phyloP scores from a whole-genome alignment of 2,113 vertebrate species.

The Hippocampus barbouri region DNA sequence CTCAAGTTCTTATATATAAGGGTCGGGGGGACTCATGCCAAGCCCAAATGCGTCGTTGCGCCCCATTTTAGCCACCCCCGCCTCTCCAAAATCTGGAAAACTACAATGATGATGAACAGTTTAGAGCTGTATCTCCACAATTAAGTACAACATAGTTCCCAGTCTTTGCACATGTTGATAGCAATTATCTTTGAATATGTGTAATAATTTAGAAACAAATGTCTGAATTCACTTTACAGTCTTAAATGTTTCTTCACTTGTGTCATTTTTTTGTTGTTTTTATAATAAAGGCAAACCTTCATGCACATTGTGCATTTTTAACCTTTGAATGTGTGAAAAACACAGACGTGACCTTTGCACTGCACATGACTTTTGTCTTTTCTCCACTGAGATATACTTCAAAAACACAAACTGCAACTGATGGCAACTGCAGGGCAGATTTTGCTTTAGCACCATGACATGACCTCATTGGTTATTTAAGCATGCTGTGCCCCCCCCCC shows the following conservation, averaged over 20 bases:
- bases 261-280: not conserved
- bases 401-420: slow-evolving; percentile 8
- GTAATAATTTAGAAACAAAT: not conserved
- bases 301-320: not conserved
- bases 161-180: not conserved
- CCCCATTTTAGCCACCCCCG: not conserved
- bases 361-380: not conserved
- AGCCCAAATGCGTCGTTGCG: not conserved
- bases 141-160: not conserved
- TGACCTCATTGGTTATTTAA: not conserved
- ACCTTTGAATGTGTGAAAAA: not conserved
- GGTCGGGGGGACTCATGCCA: not conserved
- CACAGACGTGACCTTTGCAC: not conserved
- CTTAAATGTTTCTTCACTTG: not conserved
- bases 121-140: not conserved
- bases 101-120: not conserved
- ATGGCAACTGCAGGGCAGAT: not conserved
- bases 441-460: not conserved
- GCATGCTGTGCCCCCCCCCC: slow-evolving; percentile 4
- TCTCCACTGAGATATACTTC: not conserved
- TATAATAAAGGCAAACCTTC: not conserved
- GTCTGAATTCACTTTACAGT: not conserved
- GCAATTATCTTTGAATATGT: too few species aligned
- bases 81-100: not conserved
- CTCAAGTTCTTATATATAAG: not conserved